Evolutionary conservation across 1,140 invertebrate species (phyloP).

Genomic region (Drosophila subobscura): DNA sequence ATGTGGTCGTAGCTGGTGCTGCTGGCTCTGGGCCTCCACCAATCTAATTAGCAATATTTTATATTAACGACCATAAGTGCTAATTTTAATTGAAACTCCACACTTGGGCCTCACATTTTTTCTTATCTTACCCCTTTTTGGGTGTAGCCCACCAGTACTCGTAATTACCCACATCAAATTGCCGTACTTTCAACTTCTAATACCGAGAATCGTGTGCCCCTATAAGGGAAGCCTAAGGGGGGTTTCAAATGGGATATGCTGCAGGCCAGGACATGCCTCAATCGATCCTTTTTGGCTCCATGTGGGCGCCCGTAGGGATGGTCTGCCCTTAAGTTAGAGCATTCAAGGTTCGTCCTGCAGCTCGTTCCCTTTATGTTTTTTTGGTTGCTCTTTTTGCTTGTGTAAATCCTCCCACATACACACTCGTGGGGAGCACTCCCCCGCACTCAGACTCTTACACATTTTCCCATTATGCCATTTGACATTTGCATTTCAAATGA

Average conservation of each 20-base stretch:
- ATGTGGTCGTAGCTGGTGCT: constrained; percentile 22
- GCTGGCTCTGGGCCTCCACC: constrained; percentile 29
- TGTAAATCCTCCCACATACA: constrained; percentile 26
- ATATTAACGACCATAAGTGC: constrained; percentile 71
- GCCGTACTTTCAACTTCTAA: constrained; percentile 28
- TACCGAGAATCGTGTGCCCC: constrained; percentile 11
- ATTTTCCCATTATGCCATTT: constrained; percentile 53
- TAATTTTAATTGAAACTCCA: constrained; percentile 82
- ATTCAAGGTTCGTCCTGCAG: neutral
- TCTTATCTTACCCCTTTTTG: constrained; percentile 54
- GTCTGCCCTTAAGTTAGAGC: neutral
- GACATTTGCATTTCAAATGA: constrained; percentile 76
- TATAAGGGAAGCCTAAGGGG: constrained; percentile 4
- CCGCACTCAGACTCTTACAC: neutral
- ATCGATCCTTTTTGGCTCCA: too few species aligned
- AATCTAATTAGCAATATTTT: constrained; percentile 82
- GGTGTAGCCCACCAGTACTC: constrained; percentile 31
- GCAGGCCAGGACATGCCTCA: too few species aligned
- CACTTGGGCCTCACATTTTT: constrained; percentile 28
- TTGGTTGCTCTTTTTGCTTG: constrained; percentile 26
- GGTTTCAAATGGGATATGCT: neutral
- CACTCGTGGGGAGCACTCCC: constrained; percentile 7
- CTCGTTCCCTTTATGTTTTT: neutral
- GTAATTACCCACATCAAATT: constrained; percentile 73
- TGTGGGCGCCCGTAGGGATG: too few species aligned